These are phyloP conservation scores for Thamnophis sirtalis DNA, from an alignment of 2,113 vertebrate genomes.

Conservation along the genomic window DNA sequence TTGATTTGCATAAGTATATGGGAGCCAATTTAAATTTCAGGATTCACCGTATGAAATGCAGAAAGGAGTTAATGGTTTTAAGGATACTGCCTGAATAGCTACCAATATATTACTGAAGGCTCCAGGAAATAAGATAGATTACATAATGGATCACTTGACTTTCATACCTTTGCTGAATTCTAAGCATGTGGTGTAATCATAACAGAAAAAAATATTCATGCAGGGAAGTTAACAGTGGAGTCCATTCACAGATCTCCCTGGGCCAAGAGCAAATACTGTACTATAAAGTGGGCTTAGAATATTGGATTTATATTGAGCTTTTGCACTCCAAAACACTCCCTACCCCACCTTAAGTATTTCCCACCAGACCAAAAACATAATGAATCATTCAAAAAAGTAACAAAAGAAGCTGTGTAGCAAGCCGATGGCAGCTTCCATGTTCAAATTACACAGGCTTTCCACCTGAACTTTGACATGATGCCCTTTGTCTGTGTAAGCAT, in stretches of 20 bases:
- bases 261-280: not conserved
- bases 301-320: not conserved
- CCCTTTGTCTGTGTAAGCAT: not conserved
- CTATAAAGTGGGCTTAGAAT: not conserved
- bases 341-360: not conserved
- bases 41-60: not conserved
- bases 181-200: not conserved
- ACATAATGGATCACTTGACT: not conserved
- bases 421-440: not conserved
- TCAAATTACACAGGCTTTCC: not conserved
- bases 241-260: not conserved
- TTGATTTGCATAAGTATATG: slow-evolving; percentile 27
- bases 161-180: not conserved
- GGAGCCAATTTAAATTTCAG: slow-evolving; percentile 12
- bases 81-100: not conserved
- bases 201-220: not conserved
- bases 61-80: not conserved
- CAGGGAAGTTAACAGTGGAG: not conserved
- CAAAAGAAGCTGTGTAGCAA: not conserved
- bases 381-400: not conserved
- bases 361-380: not conserved
- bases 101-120: not conserved
- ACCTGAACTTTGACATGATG: not conserved
- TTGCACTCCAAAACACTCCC: not conserved
- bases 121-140: not conserved